Base-by-base conservation (phyloP, 2,113 vertebrate genomes). In the Tragulus kanchil region DNA sequence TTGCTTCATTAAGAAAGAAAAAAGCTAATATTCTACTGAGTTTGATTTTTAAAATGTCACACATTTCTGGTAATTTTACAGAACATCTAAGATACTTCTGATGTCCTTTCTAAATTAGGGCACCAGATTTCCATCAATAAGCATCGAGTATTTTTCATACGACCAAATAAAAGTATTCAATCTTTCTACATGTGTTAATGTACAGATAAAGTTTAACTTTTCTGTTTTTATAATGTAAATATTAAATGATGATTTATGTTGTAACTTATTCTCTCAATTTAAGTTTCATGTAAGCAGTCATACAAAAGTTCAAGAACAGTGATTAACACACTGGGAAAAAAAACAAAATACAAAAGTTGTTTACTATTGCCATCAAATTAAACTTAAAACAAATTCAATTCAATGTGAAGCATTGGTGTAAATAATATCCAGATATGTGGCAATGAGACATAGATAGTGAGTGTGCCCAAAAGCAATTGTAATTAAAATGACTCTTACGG, bases 161-260 rank as follows among this genome's bases (percentile, higher is more conserved):
- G 89, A 96, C 3, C 48, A 54, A 89, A n/a, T 82, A 85, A 75
- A 58, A 86, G 86, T 67, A 89, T 52, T 87, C 31, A 89, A n/a
- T 12, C 56, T 77, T 81, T 64, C 58, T 3, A 54, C 78, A 26
- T 92, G 59, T 1, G 25, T 86, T 89, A 64, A 48, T 90, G 2
- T 13, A 14, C 13, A 94, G 6, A 2, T 78, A 61, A 78, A 61
- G 6, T 15, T 90, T 92, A 75, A 92, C 9, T 92, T 81, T 67
- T 14, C 11, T 14, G 50, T 19, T 23, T 2, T 67, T 85, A 81
- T 12, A 93, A 45, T 67, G 45, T 31, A 54, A 89, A 89, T 12
- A 78, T 52, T 73, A 95, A 89, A 25, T 21, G 12, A 71, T 12
- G 14, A 79, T 59, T 61, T 59, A 50, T 77, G 3, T 48, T 84